Conservation (phyloP, 2,888 invertebrate species). For the Drosophila maculinotata region DNA sequence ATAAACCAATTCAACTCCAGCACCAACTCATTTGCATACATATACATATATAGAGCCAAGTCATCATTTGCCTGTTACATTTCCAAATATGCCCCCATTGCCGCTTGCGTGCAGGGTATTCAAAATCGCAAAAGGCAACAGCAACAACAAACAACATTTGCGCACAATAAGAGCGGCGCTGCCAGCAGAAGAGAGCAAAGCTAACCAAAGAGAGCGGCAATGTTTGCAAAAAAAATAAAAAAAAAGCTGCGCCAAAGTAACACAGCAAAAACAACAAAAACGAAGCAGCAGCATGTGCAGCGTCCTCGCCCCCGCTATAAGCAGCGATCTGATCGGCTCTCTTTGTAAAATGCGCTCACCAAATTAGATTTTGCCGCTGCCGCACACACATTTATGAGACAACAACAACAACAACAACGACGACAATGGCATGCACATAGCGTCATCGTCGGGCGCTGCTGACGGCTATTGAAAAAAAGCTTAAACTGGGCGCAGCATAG, state of each 20-base stretch:
- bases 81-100: constrained; percentile 6
- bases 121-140: constrained; percentile 55
- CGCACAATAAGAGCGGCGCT: constrained; percentile 50
- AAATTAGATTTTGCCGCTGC: constrained; percentile 72
- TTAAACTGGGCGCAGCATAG: constrained; percentile 79
- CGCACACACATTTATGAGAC: constrained; percentile 68
- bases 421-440: constrained; percentile 66
- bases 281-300: constrained; percentile 39
- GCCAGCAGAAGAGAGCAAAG: constrained; percentile 42
- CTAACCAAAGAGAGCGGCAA: constrained; percentile 38
- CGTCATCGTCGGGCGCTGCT: constrained; percentile 62
- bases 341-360: constrained; percentile 71
- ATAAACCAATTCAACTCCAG: not conserved
- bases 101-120: constrained; percentile 25
- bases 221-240: constrained; percentile 52
- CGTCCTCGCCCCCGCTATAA: constrained; percentile 55
- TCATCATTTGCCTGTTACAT: not conserved
- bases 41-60: not conserved
- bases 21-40: constrained; percentile 2
- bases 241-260: constrained; percentile 26
- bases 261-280: constrained; percentile 31
- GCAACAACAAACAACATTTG: constrained; percentile 43
- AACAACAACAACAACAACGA: constrained; percentile 57
- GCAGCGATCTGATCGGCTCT: constrained; percentile 44
- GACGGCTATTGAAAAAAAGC: constrained; percentile 49